A percentile compares a stretch with the other conserved stretches of the same genome.
Evolutionary conservation across 2,888 invertebrate species (phyloP).

Genomic region (Cheilosia vernalis): DNA sequence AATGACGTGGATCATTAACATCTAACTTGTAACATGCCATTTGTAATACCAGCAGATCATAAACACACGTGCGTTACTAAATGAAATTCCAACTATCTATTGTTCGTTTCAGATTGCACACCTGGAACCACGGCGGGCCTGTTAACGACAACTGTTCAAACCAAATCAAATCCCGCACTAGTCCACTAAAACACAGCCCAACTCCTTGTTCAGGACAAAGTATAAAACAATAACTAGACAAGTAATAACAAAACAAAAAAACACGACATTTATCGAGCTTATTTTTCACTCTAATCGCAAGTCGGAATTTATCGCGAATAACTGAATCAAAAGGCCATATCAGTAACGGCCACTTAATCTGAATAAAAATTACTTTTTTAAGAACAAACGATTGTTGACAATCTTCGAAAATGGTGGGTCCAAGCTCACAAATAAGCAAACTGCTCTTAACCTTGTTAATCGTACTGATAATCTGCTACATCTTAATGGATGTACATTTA

Average conservation of each 20-base stretch:
- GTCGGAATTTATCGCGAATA: conserved; percentile 37
- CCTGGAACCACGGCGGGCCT: conserved; percentile 66
- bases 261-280: conserved; percentile 32
- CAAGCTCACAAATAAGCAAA: conserved; percentile 89
- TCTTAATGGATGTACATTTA: conserved; percentile 89
- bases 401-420: conserved; percentile 86
- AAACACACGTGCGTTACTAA: conserved; percentile 18
- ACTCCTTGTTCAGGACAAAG: conserved; percentile 54
- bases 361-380: conserved; percentile 29
- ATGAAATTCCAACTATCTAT: conserved; percentile 57
- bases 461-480: conserved; percentile 86
- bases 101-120: conserved; percentile 71
- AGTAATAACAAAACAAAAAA: conserved; percentile 15
- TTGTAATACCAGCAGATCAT: conserved; percentile 19
- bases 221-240: conserved; percentile 38
- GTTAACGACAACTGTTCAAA: conserved; percentile 37
- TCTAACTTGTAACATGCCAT: conserved; percentile 14
- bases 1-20: conserved; percentile 1
- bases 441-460: conserved; percentile 86
- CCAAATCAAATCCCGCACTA: conserved; percentile 13
- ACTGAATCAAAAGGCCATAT: conserved; percentile 33
- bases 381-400: conserved; percentile 48
- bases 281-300: conserved; percentile 22
- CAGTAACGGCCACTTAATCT: neutral
- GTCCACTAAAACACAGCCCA: conserved; percentile 45